A percentile compares a stretch with the other conserved stretches of the same genome.
phyloP scores from a whole-genome alignment of 2,797 vertebrate genomes.

The Syncerus caffer region DNA sequence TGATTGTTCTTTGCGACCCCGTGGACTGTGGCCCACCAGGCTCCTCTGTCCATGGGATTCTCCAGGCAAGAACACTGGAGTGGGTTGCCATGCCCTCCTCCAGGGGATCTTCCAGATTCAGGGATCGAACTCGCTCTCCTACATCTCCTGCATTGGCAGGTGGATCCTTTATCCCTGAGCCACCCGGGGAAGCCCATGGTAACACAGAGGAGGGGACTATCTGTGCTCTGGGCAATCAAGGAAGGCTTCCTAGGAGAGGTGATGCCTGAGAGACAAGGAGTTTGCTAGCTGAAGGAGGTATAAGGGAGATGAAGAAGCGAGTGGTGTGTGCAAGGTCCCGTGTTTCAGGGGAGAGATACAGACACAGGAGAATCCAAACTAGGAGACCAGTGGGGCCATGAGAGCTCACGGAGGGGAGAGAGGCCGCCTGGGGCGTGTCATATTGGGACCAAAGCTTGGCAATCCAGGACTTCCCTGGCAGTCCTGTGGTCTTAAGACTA shows the following conservation, averaged over 20 bases:
- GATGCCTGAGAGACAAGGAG: not conserved
- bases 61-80: not conserved
- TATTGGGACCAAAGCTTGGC: not conserved
- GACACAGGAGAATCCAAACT: not conserved
- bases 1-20: not conserved
- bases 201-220: too few species aligned
- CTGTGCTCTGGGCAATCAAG: not conserved
- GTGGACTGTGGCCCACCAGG: not conserved
- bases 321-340: not conserved
- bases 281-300: not conserved
- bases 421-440: not conserved
- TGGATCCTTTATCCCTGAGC: not conserved
- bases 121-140: not conserved
- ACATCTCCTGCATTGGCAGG: not conserved
- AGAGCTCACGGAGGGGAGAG: not conserved
- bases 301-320: not conserved
- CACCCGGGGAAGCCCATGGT: not conserved
- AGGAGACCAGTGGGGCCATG: not conserved
- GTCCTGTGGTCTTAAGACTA: not conserved
- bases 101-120: not conserved
- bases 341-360: not conserved
- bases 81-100: not conserved
- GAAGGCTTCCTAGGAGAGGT: not conserved
- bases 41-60: not conserved
- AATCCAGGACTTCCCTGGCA: not conserved